Conservation (phyloP, 1,140 invertebrate species). For the Brachionus rubens region DNA sequence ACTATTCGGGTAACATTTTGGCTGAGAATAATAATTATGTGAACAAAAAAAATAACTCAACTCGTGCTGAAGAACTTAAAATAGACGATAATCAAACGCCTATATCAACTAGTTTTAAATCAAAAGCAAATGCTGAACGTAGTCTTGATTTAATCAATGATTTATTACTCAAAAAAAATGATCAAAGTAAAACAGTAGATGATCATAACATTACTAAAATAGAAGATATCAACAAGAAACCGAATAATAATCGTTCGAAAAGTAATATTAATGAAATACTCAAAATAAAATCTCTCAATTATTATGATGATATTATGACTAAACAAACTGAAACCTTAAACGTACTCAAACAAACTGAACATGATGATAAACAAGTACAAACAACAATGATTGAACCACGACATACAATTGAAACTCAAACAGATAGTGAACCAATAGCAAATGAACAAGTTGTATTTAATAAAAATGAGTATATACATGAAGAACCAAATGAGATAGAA, state of each 20-base stretch:
- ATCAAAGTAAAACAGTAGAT: not conserved
- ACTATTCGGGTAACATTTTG: slow-evolving; percentile 9
- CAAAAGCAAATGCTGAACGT: not conserved
- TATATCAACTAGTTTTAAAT: slow-evolving; percentile 13
- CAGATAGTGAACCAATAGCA: not conserved
- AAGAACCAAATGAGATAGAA: not conserved
- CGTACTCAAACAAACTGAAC: not conserved
- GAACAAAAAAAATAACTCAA: not conserved
- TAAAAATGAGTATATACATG: not conserved
- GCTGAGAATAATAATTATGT: slow-evolving; percentile 8
- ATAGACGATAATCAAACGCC: slow-evolving; percentile 31
- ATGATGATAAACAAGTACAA: not conserved
- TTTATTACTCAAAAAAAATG: not conserved
- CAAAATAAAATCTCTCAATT: slow-evolving; percentile 15
- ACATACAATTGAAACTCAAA: not conserved
- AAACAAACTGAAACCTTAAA: slow-evolving; percentile 3
- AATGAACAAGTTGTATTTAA: not conserved
- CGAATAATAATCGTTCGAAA: slow-evolving; percentile 1
- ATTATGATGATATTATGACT: slow-evolving; percentile 21
- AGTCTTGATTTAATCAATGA: not conserved
- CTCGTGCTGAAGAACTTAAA: not conserved
- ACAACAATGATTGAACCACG: not conserved
- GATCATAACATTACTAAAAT: not conserved
- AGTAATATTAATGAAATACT: slow-evolving; percentile 15
- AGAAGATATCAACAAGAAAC: slow-evolving; percentile 15